A percentile compares a stretch with the other conserved stretches of the same genome.
Conservation (phyloP, 2,888 invertebrate genomes). For the Lissonota sp. region DNA sequence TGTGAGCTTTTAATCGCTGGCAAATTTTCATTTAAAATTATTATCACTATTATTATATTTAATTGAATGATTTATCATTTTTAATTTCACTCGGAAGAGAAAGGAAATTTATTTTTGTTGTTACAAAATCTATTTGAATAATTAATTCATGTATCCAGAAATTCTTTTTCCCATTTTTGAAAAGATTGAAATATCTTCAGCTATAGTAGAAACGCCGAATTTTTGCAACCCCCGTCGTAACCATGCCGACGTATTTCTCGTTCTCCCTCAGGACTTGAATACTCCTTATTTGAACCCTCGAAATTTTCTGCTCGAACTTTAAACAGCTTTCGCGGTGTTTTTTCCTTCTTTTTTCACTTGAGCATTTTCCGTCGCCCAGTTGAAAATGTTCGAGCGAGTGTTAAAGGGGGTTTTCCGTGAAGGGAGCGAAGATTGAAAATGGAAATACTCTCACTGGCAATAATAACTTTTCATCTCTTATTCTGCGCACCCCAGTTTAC, state of each 20-base stretch:
- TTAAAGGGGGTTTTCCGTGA: slow-evolving; percentile 4
- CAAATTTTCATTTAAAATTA: too few relatives aligned
- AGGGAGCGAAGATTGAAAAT: not conserved
- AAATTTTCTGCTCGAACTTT: slow-evolving; percentile 42
- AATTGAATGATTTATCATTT: not conserved
- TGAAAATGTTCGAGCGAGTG: slow-evolving; percentile 1
- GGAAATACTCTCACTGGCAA: slow-evolving; percentile 1
- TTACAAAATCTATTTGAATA: not conserved
- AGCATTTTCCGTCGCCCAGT: slow-evolving; percentile 12
- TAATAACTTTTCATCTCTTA: not conserved
- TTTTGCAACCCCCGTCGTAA: slow-evolving; percentile 8
- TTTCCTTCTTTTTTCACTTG: slow-evolving; percentile 1
- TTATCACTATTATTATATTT: too few relatives aligned
- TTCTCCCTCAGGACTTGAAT: slow-evolving; percentile 15
- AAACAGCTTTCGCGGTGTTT: slow-evolving; percentile 33
- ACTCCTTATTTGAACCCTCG: slow-evolving; percentile 37
- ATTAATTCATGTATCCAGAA: not conserved
- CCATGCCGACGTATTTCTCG: slow-evolving; percentile 22
- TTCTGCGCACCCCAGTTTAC: too few relatives aligned
- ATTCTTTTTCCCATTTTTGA: not conserved
- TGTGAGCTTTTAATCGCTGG: too few relatives aligned
- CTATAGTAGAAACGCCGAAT: slow-evolving; percentile 27
- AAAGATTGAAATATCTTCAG: slow-evolving; percentile 2
- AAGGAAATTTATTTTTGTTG: not conserved
- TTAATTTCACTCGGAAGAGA: slow-evolving; percentile 28